Evolutionary conservation across 1,140 invertebrate genomes (phyloP), one percentile per base, ranked within the genome.

Genomic region (Rhynchophorus ferrugineus): DNA sequence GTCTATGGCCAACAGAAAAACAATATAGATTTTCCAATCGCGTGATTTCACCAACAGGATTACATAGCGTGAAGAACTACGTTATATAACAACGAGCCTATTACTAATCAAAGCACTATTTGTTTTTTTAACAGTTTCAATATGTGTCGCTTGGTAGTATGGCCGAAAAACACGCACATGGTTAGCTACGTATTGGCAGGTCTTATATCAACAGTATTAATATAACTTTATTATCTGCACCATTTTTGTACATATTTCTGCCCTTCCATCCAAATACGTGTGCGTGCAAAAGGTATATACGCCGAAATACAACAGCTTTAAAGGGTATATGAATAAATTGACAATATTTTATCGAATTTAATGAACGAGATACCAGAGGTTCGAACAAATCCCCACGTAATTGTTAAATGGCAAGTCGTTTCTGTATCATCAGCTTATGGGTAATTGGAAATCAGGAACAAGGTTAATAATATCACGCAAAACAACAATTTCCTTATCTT

Each of bases 81-180:
- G 56, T 64, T 64, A 64, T 62, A 64, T 58, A 64, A 64, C 59
- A 44, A 56, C 5, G 54, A 61, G 61, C 58, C 60, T 62, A 62
- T 59, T 61, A 57, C 60, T 64, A 62, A 64, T 64, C 62, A 64
- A 62, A 61, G 50, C 49, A 60, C 49, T 54, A 59, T 64, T 64
- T 62, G 61, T 64, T 62, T 64, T 62, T 61, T 61, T 60, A 62
- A 61, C 60, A 61, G 58, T 61, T 64, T 53, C 60, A 60, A 63
- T 64, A 60, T 64, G 56, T 62, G 62, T 62, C 60, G 60, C 54
- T 38, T 44, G 55, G 53, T 39, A 54, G 59, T 61, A 64, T 52
- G 56, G 58, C 60, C 48, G 37, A 43, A 34, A 45, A 57, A 44
- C 62, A 64, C 62, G 62, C 62, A 64, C 54, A 38, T 36, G 53